Conservation (phyloP, 2,888 invertebrate species). For the Mesopsocus fuscifrons region DNA sequence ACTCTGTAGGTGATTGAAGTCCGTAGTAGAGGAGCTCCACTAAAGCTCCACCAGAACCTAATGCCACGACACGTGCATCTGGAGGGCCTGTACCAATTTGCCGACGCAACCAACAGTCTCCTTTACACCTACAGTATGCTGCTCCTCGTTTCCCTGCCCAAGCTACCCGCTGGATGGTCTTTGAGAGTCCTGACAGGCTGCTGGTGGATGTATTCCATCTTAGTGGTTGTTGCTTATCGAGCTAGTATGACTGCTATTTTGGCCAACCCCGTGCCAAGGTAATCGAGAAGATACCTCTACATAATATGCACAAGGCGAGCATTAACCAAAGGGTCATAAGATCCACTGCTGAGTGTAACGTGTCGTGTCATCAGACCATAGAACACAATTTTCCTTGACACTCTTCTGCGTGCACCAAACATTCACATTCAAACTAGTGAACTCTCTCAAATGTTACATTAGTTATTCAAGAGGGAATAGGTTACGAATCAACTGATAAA, state of each 20-base stretch:
- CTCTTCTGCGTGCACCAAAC: no score
- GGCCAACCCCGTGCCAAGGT: slow-evolving; percentile 56
- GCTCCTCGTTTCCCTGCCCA: slow-evolving; percentile 55
- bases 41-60: not conserved
- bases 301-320: no score
- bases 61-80: slow-evolving; percentile 15
- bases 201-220: slow-evolving; percentile 72
- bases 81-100: slow-evolving; percentile 46
- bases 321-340: no score
- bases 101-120: slow-evolving; percentile 49
- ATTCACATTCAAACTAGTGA: no score
- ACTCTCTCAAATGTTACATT: no score
- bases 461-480: no score
- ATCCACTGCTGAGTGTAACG: no score
- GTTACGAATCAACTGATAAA: no score
- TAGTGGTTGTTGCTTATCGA: slow-evolving; percentile 58
- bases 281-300: no score
- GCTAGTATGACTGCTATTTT: slow-evolving; percentile 73
- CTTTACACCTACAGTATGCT: slow-evolving; percentile 68
- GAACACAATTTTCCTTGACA: no score
- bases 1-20: slow-evolving; percentile 8
- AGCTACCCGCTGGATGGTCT: slow-evolving; percentile 60
- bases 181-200: slow-evolving; percentile 63
- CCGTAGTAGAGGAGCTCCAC: not conserved
- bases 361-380: no score